Evolutionary conservation across 2,888 invertebrate species (phyloP).

Genomic region (Hedya salicella): DNA sequence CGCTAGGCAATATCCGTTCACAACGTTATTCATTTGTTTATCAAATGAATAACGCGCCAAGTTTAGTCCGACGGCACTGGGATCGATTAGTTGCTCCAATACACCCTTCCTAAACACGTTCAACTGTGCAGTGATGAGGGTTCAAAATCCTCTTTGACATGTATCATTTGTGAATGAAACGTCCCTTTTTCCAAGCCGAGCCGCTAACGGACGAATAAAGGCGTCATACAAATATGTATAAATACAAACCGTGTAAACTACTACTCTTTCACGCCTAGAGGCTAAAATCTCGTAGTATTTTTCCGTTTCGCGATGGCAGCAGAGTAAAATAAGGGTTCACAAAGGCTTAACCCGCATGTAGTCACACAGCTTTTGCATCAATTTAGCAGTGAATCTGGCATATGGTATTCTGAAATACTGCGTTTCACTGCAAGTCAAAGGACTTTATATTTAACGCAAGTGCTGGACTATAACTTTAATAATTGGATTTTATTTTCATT

Average conservation of each 20-base stretch:
- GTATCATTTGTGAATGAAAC: conserved; percentile 40
- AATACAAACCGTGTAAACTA: conserved; percentile 17
- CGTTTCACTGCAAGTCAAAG: neutral
- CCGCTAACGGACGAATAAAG: conserved; percentile 29
- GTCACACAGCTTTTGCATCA: neutral
- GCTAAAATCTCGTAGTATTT: neutral
- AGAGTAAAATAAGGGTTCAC: conserved; percentile 1
- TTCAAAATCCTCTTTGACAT: conserved; percentile 39
- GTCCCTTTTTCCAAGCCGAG: conserved; percentile 25
- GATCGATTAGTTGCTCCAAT: conserved; percentile 38
- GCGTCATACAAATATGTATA: conserved; percentile 11
- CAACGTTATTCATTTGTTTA: neutral
- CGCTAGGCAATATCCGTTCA: too few relatives aligned
- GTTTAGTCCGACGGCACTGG: conserved; percentile 12
- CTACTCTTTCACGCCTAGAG: neutral
- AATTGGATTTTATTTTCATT: neutral
- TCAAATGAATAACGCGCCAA: conserved; percentile 14
- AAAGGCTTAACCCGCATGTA: neutral
- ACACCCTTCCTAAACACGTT: conserved; percentile 40
- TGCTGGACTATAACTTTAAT: neutral
- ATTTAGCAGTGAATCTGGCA: neutral
- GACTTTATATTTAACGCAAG: neutral
- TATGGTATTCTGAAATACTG: neutral
- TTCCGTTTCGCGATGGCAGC: neutral
- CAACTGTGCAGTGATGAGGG: conserved; percentile 38